These are phyloP conservation scores for Urocynchramus pylzowi DNA, from an alignment of 2,113 vertebrate genomes.

Conservation along the genomic window DNA sequence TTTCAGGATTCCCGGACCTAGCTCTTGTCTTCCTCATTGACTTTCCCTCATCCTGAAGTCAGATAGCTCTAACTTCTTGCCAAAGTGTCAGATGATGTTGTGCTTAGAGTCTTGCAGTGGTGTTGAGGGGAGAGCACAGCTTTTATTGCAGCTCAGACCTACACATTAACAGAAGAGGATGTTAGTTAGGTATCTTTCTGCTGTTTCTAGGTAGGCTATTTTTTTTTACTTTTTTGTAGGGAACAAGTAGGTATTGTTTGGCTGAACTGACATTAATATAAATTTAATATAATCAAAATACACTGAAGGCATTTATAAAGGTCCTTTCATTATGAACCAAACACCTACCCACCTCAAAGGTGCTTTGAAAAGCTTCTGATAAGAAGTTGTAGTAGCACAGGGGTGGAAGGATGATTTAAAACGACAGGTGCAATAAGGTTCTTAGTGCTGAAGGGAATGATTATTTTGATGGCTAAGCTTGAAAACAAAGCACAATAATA, in stretches of 20 bases:
- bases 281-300: not conserved
- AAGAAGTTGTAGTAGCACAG: not conserved
- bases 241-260: not conserved
- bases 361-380: not conserved
- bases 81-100: accelerated
- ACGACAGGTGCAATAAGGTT: not conserved
- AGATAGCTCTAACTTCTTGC: not conserved
- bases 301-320: not conserved
- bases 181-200: not conserved
- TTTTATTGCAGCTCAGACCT: not conserved
- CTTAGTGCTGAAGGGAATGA: not conserved
- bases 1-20: not conserved
- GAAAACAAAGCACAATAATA: not conserved
- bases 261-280: not conserved
- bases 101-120: accelerated
- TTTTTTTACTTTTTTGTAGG: not conserved
- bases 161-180: accelerated
- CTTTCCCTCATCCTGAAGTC: not conserved
- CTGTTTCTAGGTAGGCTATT: not conserved
- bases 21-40: not conserved
- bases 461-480: not conserved
- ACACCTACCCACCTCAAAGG: not conserved
- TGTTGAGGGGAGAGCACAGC: not conserved
- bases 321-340: not conserved
- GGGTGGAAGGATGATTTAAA: not conserved